Evolutionary conservation across 2,797 vertebrate genomes (phyloP), one percentile per base, ranked within the genome.

Genomic region (Buphagus erythrorhynchus): DNA sequence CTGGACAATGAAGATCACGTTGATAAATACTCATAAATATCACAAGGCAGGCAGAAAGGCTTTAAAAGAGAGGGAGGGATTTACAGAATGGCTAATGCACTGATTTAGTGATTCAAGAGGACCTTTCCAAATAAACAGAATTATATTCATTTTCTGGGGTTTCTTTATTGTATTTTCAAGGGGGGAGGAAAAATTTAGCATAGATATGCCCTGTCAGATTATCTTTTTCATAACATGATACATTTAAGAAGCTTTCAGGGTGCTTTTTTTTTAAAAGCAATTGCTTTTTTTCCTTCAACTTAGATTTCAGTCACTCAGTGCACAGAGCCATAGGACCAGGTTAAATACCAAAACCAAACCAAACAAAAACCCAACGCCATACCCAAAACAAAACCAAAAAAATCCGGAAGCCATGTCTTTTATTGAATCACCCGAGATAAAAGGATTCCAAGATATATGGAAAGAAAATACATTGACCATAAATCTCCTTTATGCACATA

Each of bases 401-500:
- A 21, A 61, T 75, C 82, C 96, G 91, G 88, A 97, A 94, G 79
- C 86, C 88, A 94, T 95, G 90, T 88, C 93, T 91, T 88, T 82
- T 89, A 88, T 82, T 93, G 82, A 78, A 87, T 92, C 90, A 79
- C 63, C 81, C 67, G 20, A 67, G 94, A 89, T 94, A 85, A 96
- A 95, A 95, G 91, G 85, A 92, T 95, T 75, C 86, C 86, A 89
- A 92, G 86, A 90, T 85, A 78, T 68, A 90, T 63, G 79, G 75
- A 88, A 88, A 81, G 81, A 87, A 94, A 84, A 94, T 72, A 87
- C 89, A 93, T 76, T 71, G 84, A 81, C 87, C 94, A 95, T 94
- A 95, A 88, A 96, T 91, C 82, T 80, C 86, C 83, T 88, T 92
- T 78, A 82, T 93, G 93, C 79, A 90, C 92, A 95, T 95, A 91